Percentiles rank a stretch among this genome's conserved stretches.
phyloP scores from a whole-genome alignment of 2,113 vertebrate genomes.

The Cepphus grylle region DNA sequence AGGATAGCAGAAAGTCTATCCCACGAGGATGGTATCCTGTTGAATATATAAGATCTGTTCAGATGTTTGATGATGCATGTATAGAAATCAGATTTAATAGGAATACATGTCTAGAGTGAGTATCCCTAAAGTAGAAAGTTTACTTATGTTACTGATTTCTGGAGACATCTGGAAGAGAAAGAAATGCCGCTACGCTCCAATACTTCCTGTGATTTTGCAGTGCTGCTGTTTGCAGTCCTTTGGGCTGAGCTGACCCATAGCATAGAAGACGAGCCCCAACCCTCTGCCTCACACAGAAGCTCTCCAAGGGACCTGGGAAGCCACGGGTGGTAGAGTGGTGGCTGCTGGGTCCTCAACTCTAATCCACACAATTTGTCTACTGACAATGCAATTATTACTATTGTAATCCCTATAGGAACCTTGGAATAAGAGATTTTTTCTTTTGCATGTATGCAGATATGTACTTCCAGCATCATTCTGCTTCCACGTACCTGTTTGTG shows the following conservation, averaged over 20 bases:
- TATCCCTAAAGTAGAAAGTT: neutral
- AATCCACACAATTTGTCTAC: neutral
- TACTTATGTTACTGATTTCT: neutral
- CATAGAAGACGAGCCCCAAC: neutral
- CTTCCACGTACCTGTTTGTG: rapidly evolving
- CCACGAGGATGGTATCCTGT: neutral
- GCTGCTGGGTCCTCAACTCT: neutral
- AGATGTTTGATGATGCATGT: neutral
- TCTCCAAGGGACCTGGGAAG: neutral
- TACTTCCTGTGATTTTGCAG: neutral
- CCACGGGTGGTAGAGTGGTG: rapidly evolving
- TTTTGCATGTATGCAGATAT: neutral
- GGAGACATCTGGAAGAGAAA: neutral
- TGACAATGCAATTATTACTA: neutral
- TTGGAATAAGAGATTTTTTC: neutral
- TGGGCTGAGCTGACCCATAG: neutral
- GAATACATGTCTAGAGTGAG: neutral
- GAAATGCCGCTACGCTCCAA: neutral
- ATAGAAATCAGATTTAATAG: neutral
- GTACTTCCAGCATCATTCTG: neutral
- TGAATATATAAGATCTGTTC: neutral
- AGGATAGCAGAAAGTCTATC: neutral
- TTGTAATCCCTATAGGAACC: neutral
- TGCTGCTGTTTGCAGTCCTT: neutral
- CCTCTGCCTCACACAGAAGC: neutral